A percentile compares a stretch with the other conserved stretches of the same genome.
These are phyloP conservation scores for Canis aureus DNA, from an alignment of 2,113 vertebrate species.

Conservation along the genomic window DNA sequence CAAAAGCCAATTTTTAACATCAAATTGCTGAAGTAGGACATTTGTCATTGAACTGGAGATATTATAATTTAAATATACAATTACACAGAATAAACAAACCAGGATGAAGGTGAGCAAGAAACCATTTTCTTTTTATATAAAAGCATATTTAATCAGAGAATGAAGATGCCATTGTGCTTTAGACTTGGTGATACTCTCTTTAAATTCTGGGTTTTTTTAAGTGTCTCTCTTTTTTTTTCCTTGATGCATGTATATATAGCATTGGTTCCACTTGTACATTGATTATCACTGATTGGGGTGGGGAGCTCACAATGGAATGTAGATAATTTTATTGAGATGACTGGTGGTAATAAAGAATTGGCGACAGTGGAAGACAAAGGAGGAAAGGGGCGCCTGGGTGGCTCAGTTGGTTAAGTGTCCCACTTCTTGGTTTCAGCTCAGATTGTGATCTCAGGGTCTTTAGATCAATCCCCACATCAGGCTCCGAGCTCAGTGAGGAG, in stretches of 20 bases:
- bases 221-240: background rate
- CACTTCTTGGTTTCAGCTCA: background rate
- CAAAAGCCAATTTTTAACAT: slow-evolving; percentile 20
- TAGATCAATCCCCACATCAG: background rate
- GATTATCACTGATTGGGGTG: background rate
- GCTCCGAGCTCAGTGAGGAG: background rate
- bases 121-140: slow-evolving; percentile 48
- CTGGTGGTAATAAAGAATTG: background rate
- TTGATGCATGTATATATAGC: background rate
- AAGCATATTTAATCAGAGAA: slow-evolving; percentile 24
- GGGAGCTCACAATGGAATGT: background rate
- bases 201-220: slow-evolving; percentile 22
- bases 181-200: background rate
- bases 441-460: background rate
- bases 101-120: background rate
- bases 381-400: background rate
- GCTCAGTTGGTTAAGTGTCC: background rate
- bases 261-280: background rate
- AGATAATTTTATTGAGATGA: background rate
- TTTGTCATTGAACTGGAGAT: slow-evolving; percentile 47
- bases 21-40: background rate
- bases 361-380: background rate
- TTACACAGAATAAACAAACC: slow-evolving; percentile 13
- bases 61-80: slow-evolving; percentile 21
- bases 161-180: background rate